phyloP scores from a whole-genome alignment of 2,797 vertebrate genomes.

The Eupleurogrammus muticus region DNA sequence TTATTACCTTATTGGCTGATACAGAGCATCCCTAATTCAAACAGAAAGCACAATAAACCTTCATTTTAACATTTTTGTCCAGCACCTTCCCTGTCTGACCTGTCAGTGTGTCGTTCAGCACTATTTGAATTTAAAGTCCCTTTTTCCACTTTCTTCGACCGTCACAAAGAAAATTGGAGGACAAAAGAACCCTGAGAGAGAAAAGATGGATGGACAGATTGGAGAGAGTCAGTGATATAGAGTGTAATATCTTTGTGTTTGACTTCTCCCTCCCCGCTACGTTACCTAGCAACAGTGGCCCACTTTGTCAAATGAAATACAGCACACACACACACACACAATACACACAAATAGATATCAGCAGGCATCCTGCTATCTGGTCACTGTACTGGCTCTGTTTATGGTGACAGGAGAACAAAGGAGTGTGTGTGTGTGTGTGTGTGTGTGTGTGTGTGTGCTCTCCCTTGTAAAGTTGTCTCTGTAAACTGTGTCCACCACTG shows the following conservation, averaged over 20 bases:
- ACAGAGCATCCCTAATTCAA: too few relatives aligned
- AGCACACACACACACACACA: constrained; percentile 16
- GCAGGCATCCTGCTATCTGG: constrained; percentile 49
- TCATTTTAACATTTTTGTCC: too few relatives aligned
- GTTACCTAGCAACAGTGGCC: constrained; percentile 74
- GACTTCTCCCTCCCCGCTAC: constrained; percentile 40
- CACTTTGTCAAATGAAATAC: constrained; percentile 59
- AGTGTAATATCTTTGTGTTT: constrained; percentile 48
- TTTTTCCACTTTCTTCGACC: background rate
- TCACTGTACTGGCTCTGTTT: constrained; percentile 39
- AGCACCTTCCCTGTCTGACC: background rate
- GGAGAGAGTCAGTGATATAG: background rate
- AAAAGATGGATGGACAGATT: background rate
- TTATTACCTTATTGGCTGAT: too few relatives aligned
- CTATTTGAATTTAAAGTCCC: background rate
- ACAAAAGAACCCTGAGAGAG: background rate
- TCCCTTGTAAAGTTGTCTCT: constrained; percentile 24
- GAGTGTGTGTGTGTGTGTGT: constrained; percentile 10
- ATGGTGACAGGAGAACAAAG: constrained; percentile 49
- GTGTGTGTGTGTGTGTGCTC: constrained; percentile 7
- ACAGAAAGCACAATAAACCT: background rate
- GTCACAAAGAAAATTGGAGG: background rate
- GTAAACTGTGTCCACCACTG: constrained; percentile 17
- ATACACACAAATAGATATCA: constrained; percentile 33
- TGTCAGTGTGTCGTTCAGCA: background rate